Conservation (phyloP, 1,140 invertebrate species). For the Hesperophylax magnus region DNA sequence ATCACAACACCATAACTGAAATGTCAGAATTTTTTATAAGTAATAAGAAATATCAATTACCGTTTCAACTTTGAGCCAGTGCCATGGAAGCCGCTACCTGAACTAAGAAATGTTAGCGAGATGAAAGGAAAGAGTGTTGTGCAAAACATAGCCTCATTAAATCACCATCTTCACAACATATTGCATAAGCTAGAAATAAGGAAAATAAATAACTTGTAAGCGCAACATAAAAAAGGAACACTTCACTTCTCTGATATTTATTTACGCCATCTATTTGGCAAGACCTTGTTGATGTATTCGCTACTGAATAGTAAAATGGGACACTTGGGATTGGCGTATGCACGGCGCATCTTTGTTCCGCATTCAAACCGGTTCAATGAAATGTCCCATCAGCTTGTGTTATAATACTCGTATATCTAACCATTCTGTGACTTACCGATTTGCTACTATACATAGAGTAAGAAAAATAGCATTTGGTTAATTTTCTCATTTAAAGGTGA, state of each 20-base stretch:
- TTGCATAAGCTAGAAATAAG: background rate
- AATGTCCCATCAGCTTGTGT: background rate
- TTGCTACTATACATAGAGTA: too few species aligned
- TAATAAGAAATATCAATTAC: background rate
- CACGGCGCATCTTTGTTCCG: slow-evolving; percentile 8
- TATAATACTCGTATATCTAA: too few species aligned
- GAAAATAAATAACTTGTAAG: background rate
- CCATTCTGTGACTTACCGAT: too few species aligned
- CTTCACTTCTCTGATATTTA: too few species aligned
- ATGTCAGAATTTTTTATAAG: too few species aligned
- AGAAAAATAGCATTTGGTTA: too few species aligned
- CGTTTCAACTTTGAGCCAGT: background rate
- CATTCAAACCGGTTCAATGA: slow-evolving; percentile 10
- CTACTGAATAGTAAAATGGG: too few species aligned
- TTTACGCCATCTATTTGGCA: too few species aligned
- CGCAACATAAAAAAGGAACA: background rate
- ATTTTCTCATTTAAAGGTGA: too few species aligned
- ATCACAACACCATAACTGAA: too few species aligned
- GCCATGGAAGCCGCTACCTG: background rate
- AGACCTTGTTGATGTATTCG: too few species aligned
- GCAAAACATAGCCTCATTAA: background rate
- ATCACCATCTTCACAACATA: slow-evolving; percentile 15
- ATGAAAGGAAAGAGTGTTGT: slow-evolving; percentile 22
- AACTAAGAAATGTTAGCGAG: background rate
- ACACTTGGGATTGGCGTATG: background rate